A percentile compares a stretch with the other conserved stretches of the same genome.
phyloP scores from a whole-genome alignment of 2,797 vertebrate species.

The Neostethus bicornis region DNA sequence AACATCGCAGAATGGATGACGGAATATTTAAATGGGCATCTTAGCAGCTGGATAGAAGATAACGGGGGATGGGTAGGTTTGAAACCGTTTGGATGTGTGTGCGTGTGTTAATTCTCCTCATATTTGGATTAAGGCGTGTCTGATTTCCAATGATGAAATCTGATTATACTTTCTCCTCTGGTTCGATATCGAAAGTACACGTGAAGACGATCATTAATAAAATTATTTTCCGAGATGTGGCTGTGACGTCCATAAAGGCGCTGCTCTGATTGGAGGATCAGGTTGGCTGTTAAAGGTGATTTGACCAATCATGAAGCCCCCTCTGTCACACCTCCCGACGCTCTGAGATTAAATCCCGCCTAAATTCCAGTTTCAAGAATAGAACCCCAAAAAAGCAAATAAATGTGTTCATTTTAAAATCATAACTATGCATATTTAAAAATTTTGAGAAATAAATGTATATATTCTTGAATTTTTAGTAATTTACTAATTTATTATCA shows the following conservation, averaged over 20 bases:
- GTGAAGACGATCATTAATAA: constrained; percentile 28
- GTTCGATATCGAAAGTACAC: constrained; percentile 21
- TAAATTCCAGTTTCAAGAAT: no score
- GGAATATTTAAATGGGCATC: constrained; percentile 94
- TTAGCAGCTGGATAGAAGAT: constrained; percentile 96
- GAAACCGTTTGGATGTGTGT: constrained; percentile 52
- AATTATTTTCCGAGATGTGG: constrained; percentile 26
- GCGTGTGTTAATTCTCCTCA: constrained; percentile 5
- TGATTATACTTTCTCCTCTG: background rate
- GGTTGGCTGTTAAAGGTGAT: constrained; percentile 53
- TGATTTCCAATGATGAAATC: background rate
- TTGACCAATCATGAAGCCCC: constrained; percentile 56
- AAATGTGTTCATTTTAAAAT: no score
- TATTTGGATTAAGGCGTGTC: background rate
- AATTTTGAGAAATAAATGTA: no score
- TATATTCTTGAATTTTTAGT: no score
- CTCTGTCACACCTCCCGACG: constrained; percentile 81
- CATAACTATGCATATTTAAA: no score
- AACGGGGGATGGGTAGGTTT: constrained; percentile 98
- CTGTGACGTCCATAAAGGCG: constrained; percentile 48
- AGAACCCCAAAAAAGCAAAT: no score
- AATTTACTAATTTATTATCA: no score
- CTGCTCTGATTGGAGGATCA: constrained; percentile 50
- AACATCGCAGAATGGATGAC: constrained; percentile 96
- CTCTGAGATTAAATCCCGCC: constrained; percentile 43